Evolutionary conservation across 2,113 vertebrate genomes (phyloP), one percentile per base, ranked within the genome.

Genomic region (Chloropsis cyanopogon): DNA sequence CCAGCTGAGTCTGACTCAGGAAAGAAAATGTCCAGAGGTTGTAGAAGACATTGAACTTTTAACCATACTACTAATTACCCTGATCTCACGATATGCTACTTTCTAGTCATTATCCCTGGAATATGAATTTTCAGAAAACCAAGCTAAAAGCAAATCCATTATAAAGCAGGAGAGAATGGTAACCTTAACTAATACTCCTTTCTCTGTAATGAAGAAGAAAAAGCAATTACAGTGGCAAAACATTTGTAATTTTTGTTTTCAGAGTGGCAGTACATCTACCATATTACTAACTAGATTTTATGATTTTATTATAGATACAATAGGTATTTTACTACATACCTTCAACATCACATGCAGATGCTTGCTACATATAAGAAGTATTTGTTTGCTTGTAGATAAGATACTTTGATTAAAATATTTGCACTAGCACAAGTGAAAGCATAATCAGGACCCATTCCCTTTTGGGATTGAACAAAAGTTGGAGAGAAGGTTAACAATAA

Each of bases 1-100:
- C 70, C 91, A 87, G 65, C 57, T 65, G 69, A 92, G n/a, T 46
- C 53, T 91, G 89, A 97, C 57, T 91, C 37, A 76, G 64, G n/a
- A 31, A 39, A 87, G 86, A 95, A 84, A 69, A 33, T 16, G 59
- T 68, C 57, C 78, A 93, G 60, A 93, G 71, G 35, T 65, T 93
- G 54, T 46, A 79, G 54, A 77, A 85, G 42, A 85, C 63, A 50
- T 3, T 80, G 35, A 94, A 82, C 73, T 85, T 95, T 44, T n/a
- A 87, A 85, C 71, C n/a, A 66, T 25, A 29, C 14, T 35, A 64
- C 42, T 89, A 46, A 91, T 90, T 79, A 61, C 23, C 54, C 22
- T 77, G 22, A 70, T 88, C 78, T 91, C 66, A 90, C 3, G 1
- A 52, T 35, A 12, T 54, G 18, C 24, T 73, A 49, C 26, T 88